These are phyloP conservation scores for Trachurus trachurus DNA, from an alignment of 2,797 vertebrate genomes.

Conservation along the genomic window DNA sequence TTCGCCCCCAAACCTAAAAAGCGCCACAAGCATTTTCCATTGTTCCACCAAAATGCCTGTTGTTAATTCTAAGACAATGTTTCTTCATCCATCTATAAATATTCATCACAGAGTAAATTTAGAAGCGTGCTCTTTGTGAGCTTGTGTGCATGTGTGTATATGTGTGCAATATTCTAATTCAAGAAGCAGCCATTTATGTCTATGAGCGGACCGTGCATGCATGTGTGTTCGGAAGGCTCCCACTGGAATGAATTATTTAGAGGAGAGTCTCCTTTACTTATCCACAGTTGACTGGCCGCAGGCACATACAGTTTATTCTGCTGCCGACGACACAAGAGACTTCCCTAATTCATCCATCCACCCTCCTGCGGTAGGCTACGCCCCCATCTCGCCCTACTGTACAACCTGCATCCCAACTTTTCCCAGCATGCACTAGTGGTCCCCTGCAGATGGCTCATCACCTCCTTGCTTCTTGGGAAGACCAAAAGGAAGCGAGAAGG, in stretches of 20 bases:
- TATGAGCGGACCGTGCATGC: slow-evolving; percentile 43
- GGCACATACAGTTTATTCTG: slow-evolving; percentile 67
- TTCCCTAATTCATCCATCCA: slow-evolving; percentile 62
- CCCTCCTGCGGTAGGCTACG: slow-evolving; percentile 28
- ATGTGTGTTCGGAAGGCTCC: slow-evolving; percentile 68
- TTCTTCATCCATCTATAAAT: slow-evolving; percentile 70
- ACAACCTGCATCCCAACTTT: slow-evolving; percentile 28
- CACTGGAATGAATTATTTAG: slow-evolving; percentile 84
- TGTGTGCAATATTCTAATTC: slow-evolving; percentile 42
- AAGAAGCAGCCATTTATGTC: slow-evolving; percentile 55
- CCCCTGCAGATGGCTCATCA: slow-evolving; percentile 21
- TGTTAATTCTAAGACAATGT: slow-evolving; percentile 63
- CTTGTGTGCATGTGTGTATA: slow-evolving; percentile 34
- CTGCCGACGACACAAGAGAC: slow-evolving; percentile 69
- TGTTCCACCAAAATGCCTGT: slow-evolving; percentile 46
- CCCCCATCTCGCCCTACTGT: slow-evolving; percentile 57
- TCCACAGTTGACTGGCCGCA: slow-evolving; percentile 69
- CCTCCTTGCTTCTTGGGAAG: background rate
- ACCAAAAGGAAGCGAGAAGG: background rate
- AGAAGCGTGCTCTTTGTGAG: slow-evolving; percentile 60
- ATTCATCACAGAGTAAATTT: slow-evolving; percentile 79
- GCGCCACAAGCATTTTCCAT: slow-evolving; percentile 27
- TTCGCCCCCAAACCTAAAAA: slow-evolving; percentile 21
- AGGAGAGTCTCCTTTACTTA: slow-evolving; percentile 83
- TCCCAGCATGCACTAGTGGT: slow-evolving; percentile 38